Evolutionary conservation across 2,797 vertebrate genomes (phyloP), one percentile per base, ranked within the genome.

Genomic region (Catharus ustulatus): DNA sequence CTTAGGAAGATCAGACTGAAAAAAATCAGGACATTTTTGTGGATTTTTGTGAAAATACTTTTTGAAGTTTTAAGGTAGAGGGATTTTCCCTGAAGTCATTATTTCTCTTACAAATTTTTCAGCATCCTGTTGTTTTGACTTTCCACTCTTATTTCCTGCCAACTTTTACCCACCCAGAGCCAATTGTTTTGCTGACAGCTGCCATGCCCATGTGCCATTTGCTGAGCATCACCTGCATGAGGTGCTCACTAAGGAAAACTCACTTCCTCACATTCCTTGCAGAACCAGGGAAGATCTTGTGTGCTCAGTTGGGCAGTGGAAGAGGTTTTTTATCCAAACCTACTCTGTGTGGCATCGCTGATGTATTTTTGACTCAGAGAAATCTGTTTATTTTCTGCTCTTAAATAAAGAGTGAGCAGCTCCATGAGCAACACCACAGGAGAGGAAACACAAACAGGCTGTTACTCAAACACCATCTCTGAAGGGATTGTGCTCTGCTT

Each of bases 401-500:
- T 59, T 55, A 36, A 73, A 80, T 38, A 34, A 57, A 74, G 59
- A 69, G 62, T 0, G 5, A 78, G 55, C 24, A 0, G 63, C 48
- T 91, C 69, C 2, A 6, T 4, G 48, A 84, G 59, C 13, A 2
- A 52, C 71, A 55, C 32, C 21, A 2, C 0, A 1, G 52, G 2
- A 2, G 27, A 58, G 84, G 73, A 61, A 58, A 90, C 80, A 91
- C 58, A 89, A 72, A 90, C 40, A 62, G 38, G 55, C 52, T 73
- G 43, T 52, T 90, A 58, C 54, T 81, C 61, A 14, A 87, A 69
- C 45, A 40, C 21, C 24, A 2, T 40, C 71, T 64, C 86, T 82
- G 90, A 75, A 79, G 63, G 63, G 84, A 92, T 67, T 59, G 63
- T 76, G 34, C 57, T 90, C 48, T 45, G 88, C 88, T 91, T 93